These are phyloP conservation scores for Zelleria hepariella DNA, from an alignment of 2,888 invertebrate species.

Conservation along the genomic window DNA sequence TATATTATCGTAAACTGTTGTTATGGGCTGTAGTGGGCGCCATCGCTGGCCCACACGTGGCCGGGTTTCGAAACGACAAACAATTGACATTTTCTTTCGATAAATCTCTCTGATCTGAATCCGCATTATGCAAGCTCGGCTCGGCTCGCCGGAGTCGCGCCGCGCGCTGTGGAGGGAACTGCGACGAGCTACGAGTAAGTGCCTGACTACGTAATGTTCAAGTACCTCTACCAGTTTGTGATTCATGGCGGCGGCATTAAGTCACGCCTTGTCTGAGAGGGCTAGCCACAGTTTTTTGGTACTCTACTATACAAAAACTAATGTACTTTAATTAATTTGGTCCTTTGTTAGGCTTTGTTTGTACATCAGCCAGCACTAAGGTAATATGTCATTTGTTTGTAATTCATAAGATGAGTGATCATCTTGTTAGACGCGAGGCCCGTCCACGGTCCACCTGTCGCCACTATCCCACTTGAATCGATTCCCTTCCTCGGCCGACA, in stretches of 20 bases:
- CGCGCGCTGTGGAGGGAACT: neutral
- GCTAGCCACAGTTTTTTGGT: neutral
- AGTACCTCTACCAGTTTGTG: neutral
- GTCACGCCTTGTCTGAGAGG: neutral
- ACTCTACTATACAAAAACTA: neutral
- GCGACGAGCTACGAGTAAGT: neutral
- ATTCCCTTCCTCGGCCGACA: no score
- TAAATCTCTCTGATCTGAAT: neutral
- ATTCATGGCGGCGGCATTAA: neutral
- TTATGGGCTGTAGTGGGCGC: neutral
- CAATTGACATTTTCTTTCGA: neutral
- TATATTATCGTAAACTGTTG: neutral
- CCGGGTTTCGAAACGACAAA: neutral
- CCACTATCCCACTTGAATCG: neutral
- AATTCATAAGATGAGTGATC: neutral
- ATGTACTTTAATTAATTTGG: neutral
- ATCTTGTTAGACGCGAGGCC: neutral
- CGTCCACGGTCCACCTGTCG: neutral
- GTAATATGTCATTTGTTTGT: no score
- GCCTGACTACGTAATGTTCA: neutral
- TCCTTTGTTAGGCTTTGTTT: no score
- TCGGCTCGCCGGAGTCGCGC: neutral
- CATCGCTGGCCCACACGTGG: neutral
- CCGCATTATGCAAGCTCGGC: neutral
- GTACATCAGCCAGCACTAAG: no score